Conservation (phyloP, 2,888 invertebrate genomes). For the Cheilosia urbana region DNA sequence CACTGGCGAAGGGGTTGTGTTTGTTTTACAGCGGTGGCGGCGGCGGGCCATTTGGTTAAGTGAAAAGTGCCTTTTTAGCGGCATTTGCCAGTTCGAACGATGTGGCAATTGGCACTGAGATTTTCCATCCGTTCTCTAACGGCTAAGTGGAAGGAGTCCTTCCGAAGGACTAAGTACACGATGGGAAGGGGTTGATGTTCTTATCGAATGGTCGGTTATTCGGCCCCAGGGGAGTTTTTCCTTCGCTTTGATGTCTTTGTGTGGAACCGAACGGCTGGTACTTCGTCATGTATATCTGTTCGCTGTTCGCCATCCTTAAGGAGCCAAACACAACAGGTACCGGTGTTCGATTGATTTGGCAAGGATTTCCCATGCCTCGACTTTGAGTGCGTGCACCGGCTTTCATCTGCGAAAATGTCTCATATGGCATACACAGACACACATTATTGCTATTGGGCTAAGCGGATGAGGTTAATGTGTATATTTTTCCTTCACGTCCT, state of each 20-base stretch:
- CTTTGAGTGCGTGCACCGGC: slow-evolving; percentile 34
- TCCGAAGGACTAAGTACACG: slow-evolving; percentile 48
- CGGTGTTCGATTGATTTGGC: slow-evolving; percentile 48
- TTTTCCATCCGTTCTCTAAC: slow-evolving; percentile 41
- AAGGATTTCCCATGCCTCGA: slow-evolving; percentile 60
- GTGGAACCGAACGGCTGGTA: slow-evolving; percentile 29
- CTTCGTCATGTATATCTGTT: slow-evolving; percentile 29
- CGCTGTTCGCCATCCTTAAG: slow-evolving; percentile 17
- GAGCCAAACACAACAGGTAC: slow-evolving; percentile 47
- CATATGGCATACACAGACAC: slow-evolving; percentile 41
- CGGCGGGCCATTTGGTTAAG: slow-evolving; percentile 25
- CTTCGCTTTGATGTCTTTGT: slow-evolving; percentile 61
- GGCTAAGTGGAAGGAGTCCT: slow-evolving; percentile 37
- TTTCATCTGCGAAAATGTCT: slow-evolving; percentile 34
- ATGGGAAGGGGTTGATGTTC: slow-evolving; percentile 46
- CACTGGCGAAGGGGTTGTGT: slow-evolving; percentile 29
- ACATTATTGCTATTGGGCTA: slow-evolving; percentile 42
- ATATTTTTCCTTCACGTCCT: slow-evolving; percentile 42
- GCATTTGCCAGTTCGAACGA: slow-evolving; percentile 55
- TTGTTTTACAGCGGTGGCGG: slow-evolving; percentile 44
- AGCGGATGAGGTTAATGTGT: slow-evolving; percentile 73
- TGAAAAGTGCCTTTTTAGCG: slow-evolving; percentile 53
- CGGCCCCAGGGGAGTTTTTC: slow-evolving; percentile 38
- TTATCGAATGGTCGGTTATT: slow-evolving; percentile 28
- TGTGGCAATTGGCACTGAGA: slow-evolving; percentile 57